Conservation (phyloP, 2,888 invertebrate species). For the Nemotelus nigrinus region DNA sequence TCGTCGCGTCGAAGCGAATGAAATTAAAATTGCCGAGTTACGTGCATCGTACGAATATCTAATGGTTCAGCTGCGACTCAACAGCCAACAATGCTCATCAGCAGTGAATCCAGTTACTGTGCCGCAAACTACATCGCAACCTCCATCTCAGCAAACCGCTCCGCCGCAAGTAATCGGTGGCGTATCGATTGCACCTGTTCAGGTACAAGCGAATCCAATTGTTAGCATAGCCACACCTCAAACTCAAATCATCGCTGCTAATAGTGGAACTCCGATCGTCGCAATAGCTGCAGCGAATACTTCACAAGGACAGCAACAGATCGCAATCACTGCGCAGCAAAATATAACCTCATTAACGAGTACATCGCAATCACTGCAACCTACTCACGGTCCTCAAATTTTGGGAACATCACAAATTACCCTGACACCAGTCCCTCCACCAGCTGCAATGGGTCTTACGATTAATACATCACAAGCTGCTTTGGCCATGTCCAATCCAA, state of each 20-base stretch:
- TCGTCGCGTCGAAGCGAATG: slow-evolving; percentile 55
- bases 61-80: slow-evolving; percentile 74
- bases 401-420: slow-evolving; percentile 57
- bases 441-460: slow-evolving; percentile 59
- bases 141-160: slow-evolving; percentile 67
- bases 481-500: slow-evolving; percentile 70
- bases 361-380: slow-evolving; percentile 50
- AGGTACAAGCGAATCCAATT: slow-evolving; percentile 67
- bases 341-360: slow-evolving; percentile 54
- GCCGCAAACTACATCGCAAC: slow-evolving; percentile 68
- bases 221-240: slow-evolving; percentile 70
- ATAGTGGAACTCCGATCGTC: slow-evolving; percentile 51
- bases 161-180: slow-evolving; percentile 68
- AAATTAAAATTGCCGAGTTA: slow-evolving; percentile 68
- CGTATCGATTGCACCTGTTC: slow-evolving; percentile 68
- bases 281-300: slow-evolving; percentile 54
- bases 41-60: slow-evolving; percentile 82
- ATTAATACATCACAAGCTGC: slow-evolving; percentile 66
- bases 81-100: slow-evolving; percentile 67
- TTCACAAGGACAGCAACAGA: slow-evolving; percentile 53
- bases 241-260: slow-evolving; percentile 54
- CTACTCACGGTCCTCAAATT: slow-evolving; percentile 54
- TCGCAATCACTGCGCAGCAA: slow-evolving; percentile 52
- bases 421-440: slow-evolving; percentile 54
- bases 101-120: slow-evolving; percentile 72